phyloP scores from a whole-genome alignment of 2,113 vertebrate species.

The Corapipo altera region DNA sequence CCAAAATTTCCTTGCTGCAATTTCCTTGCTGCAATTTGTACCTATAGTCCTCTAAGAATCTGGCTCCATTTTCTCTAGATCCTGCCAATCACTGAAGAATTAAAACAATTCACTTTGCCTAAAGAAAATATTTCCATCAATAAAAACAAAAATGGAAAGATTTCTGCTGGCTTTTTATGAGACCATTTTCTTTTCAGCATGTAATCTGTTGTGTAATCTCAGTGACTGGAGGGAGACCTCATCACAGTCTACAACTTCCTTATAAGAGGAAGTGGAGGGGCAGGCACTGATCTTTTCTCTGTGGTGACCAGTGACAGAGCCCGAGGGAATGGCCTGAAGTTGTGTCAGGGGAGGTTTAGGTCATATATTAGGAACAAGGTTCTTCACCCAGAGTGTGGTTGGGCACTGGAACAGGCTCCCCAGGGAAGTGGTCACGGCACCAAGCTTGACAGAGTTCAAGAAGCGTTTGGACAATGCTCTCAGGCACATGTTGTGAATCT shows the following conservation, averaged over 20 bases:
- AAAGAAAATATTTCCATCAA: background rate
- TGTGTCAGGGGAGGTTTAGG: background rate
- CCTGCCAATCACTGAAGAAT: background rate
- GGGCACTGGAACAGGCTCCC: background rate
- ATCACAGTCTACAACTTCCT: background rate
- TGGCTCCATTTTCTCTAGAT: background rate
- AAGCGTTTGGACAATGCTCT: background rate
- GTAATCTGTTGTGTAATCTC: background rate
- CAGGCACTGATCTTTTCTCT: background rate
- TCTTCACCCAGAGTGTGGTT: background rate
- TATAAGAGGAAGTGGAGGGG: background rate
- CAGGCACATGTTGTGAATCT: background rate
- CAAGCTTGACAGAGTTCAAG: background rate
- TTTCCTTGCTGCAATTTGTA: background rate
- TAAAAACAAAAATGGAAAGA: background rate
- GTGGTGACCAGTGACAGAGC: background rate
- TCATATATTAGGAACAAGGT: too few relatives aligned
- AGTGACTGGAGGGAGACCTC: background rate
- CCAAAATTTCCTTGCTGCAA: background rate
- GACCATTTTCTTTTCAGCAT: fast-evolving
- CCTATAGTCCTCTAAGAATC: background rate
- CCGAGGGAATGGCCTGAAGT: background rate
- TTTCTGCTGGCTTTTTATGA: background rate
- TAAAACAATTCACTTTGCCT: background rate
- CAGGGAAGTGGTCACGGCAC: background rate